Conservation (phyloP, 2,888 invertebrate species). For the Xanthorhoe designata region DNA sequence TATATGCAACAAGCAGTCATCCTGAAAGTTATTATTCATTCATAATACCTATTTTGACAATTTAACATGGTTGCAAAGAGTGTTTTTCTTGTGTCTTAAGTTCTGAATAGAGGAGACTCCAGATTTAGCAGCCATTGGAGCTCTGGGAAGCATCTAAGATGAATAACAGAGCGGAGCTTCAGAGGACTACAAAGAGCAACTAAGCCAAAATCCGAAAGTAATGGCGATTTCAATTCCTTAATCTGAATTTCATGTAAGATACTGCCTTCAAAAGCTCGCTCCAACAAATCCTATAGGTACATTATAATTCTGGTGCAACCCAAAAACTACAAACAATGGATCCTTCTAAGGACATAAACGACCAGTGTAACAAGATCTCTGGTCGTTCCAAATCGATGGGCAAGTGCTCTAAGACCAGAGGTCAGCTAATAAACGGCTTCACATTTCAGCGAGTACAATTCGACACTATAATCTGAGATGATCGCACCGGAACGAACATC, state of each 20-base stretch:
- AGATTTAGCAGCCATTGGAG: no score
- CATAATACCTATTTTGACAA: no score
- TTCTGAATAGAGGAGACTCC: no score
- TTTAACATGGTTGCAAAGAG: no score
- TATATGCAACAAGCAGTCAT: no score
- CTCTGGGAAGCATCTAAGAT: no score
- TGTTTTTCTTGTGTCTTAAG: no score
- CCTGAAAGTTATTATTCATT: no score
- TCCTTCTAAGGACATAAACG: conserved; percentile 68
- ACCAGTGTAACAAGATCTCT: conserved; percentile 58
- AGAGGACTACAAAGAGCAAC: no score
- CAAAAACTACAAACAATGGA: conserved; percentile 67
- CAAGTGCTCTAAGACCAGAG: conserved; percentile 39
- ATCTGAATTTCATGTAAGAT: background rate
- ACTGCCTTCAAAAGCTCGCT: conserved; percentile 49
- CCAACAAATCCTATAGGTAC: conserved; percentile 43
- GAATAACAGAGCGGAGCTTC: no score
- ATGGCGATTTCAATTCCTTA: no score
- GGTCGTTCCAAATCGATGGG: conserved; percentile 38
- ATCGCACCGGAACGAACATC: conserved; percentile 76
- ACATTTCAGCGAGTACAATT: conserved; percentile 73
- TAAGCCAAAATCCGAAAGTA: no score
- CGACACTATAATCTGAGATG: conserved; percentile 74
- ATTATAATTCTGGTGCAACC: conserved; percentile 51
- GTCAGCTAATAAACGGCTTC: conserved; percentile 53